These are phyloP conservation scores for Agelastica alni DNA, from an alignment of 2,888 invertebrate species.

Conservation along the genomic window DNA sequence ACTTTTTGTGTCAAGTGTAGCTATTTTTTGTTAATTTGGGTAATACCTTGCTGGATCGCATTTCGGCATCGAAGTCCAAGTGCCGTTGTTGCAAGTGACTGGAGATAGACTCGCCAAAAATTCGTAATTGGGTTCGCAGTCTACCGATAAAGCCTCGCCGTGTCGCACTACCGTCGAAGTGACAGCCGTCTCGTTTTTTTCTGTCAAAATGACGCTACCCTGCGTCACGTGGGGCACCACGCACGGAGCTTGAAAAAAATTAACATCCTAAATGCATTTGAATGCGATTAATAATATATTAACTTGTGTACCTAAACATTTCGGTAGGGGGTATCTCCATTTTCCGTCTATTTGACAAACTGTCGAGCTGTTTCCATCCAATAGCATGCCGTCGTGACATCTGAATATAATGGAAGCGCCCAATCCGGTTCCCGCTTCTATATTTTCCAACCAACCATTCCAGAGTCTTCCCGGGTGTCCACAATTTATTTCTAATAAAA, in stretches of 20 bases:
- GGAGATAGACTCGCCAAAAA: slow-evolving; percentile 75
- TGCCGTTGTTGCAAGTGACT: slow-evolving; percentile 90
- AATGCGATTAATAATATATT: no score
- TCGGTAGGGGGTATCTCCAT: slow-evolving; percentile 92
- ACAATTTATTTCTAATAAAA: slow-evolving; percentile 87
- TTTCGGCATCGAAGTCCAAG: slow-evolving; percentile 92
- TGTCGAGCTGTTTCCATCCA: slow-evolving; percentile 85
- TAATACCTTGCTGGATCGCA: slow-evolving; percentile 79
- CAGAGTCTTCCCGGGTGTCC: slow-evolving; percentile 90
- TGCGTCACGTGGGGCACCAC: slow-evolving; percentile 87
- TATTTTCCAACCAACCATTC: slow-evolving; percentile 95
- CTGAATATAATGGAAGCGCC: slow-evolving; percentile 92
- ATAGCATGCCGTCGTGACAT: slow-evolving; percentile 89
- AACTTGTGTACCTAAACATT: slow-evolving; percentile 89
- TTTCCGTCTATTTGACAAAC: slow-evolving; percentile 93
- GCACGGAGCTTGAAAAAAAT: slow-evolving; percentile 76
- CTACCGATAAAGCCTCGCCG: slow-evolving; percentile 73
- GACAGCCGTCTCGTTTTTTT: slow-evolving; percentile 59
- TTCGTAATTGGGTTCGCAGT: slow-evolving; percentile 85
- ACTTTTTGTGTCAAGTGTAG: no score
- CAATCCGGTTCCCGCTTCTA: slow-evolving; percentile 84
- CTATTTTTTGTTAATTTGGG: no score
- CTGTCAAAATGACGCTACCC: slow-evolving; percentile 71
- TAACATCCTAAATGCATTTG: no score
- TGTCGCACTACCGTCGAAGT: slow-evolving; percentile 67